phyloP scores from a whole-genome alignment of 1,140 invertebrate genomes.

The Bilobella aurantiaca region DNA sequence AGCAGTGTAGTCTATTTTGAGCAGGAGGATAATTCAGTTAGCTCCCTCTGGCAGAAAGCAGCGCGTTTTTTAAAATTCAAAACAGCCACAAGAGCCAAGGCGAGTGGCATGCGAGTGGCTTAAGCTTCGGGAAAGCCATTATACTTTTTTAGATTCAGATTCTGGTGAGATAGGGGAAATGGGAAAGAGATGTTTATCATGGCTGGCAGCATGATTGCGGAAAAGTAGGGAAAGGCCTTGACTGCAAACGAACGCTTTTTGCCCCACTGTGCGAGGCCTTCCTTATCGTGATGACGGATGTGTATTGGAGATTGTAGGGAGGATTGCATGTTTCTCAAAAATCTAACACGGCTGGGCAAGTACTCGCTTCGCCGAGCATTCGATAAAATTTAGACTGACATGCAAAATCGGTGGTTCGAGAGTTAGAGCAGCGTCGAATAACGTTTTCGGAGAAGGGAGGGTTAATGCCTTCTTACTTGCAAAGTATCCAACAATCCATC shows the following conservation, averaged over 20 bases:
- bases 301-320: conserved; percentile 13
- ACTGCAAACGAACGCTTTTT: conserved; percentile 28
- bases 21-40: neutral
- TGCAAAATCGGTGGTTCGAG: neutral
- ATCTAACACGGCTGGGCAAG: neutral
- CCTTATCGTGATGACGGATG: conserved; percentile 28
- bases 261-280: neutral
- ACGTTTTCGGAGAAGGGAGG: neutral
- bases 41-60: neutral
- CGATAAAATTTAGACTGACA: neutral
- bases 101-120: too few relatives aligned
- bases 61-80: neutral
- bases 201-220: conserved; percentile 28
- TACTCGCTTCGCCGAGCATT: neutral
- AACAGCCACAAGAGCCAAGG: neutral
- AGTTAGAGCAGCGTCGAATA: neutral
- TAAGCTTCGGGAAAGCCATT: too few relatives aligned
- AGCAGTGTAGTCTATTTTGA: neutral
- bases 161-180: neutral
- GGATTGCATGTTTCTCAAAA: neutral
- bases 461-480: neutral
- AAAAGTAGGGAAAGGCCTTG: conserved; percentile 29
- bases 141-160: conserved; percentile 5
- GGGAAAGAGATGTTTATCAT: conserved; percentile 11
- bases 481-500: neutral